Conservation (phyloP, 2,797 vertebrate species). For the Trachops cirrhosus region DNA sequence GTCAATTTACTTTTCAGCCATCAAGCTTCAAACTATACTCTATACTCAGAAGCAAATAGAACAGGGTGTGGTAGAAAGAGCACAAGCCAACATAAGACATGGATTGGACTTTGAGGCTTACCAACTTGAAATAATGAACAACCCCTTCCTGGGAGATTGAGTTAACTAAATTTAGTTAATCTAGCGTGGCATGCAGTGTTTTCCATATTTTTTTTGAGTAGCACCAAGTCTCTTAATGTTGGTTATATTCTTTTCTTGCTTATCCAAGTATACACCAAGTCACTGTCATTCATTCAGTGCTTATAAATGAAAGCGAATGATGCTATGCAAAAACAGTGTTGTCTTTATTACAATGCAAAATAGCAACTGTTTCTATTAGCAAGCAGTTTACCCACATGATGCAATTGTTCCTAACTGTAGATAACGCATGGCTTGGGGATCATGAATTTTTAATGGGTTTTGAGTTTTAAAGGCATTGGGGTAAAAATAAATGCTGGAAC, state of each 20-base stretch:
- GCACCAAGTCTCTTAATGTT: background rate
- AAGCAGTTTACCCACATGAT: constrained; percentile 57
- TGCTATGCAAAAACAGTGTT: background rate
- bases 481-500: constrained; percentile 74
- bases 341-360: background rate
- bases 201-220: background rate
- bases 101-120: background rate
- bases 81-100: background rate
- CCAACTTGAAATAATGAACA: background rate
- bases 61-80: background rate
- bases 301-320: background rate
- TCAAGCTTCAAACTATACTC: background rate
- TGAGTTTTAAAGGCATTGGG: constrained; percentile 70
- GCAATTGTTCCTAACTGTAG: constrained; percentile 68
- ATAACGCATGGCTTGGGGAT: constrained; percentile 65
- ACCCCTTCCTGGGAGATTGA: background rate
- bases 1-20: background rate
- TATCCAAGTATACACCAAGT: background rate
- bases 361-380: constrained; percentile 55
- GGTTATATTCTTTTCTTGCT: background rate
- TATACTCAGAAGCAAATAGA: background rate
- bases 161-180: background rate
- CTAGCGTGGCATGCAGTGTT: background rate
- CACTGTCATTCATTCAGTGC: background rate
- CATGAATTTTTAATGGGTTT: constrained; percentile 76